A percentile compares a stretch with the other conserved stretches of the same genome.
phyloP scores from a whole-genome alignment of 2,113 vertebrate genomes.

The Tamias sibiricus region DNA sequence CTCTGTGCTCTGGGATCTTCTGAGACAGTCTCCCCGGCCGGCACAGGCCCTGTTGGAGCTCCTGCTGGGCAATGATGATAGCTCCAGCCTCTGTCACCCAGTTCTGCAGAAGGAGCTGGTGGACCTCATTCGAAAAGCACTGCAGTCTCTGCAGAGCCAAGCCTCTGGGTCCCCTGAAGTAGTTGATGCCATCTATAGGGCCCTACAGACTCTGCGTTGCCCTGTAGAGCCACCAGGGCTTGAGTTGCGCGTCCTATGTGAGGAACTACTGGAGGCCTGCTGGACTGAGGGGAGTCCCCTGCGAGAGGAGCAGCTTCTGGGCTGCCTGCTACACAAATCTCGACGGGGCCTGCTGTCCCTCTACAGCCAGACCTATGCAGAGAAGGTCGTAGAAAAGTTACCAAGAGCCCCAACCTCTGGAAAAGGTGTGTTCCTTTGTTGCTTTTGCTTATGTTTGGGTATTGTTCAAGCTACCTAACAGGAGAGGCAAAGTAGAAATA shows the following conservation, averaged over 20 bases:
- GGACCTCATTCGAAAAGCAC: slow-evolving; percentile 88
- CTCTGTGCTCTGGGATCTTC: slow-evolving; percentile 88
- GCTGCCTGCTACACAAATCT: slow-evolving; percentile 90
- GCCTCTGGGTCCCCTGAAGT: slow-evolving; percentile 68
- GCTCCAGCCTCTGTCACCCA: slow-evolving; percentile 8
- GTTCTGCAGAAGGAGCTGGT: slow-evolving; percentile 90
- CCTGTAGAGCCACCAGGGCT: slow-evolving; percentile 79
- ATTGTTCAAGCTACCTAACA: background rate
- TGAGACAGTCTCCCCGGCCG: slow-evolving; percentile 88
- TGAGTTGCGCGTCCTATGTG: slow-evolving; percentile 90
- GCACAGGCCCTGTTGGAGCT: slow-evolving; percentile 90
- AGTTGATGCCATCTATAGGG: slow-evolving; percentile 88
- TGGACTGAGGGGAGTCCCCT: slow-evolving; percentile 84
- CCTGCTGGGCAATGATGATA: slow-evolving; percentile 84
- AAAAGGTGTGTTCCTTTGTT: slow-evolving; percentile 87
- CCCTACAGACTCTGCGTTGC: slow-evolving; percentile 89
- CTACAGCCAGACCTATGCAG: slow-evolving; percentile 89
- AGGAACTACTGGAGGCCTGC: slow-evolving; percentile 90
- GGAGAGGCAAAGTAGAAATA: background rate
- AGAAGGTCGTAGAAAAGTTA: slow-evolving; percentile 88
- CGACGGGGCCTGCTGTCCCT: slow-evolving; percentile 85
- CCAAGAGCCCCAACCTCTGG: slow-evolving; percentile 78
- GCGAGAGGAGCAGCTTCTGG: slow-evolving; percentile 91
- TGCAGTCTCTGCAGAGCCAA: slow-evolving; percentile 81
- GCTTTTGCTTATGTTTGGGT: background rate